These are phyloP conservation scores for Stegodyphus dumicola DNA, from an alignment of 1,140 invertebrate genomes.

Conservation along the genomic window DNA sequence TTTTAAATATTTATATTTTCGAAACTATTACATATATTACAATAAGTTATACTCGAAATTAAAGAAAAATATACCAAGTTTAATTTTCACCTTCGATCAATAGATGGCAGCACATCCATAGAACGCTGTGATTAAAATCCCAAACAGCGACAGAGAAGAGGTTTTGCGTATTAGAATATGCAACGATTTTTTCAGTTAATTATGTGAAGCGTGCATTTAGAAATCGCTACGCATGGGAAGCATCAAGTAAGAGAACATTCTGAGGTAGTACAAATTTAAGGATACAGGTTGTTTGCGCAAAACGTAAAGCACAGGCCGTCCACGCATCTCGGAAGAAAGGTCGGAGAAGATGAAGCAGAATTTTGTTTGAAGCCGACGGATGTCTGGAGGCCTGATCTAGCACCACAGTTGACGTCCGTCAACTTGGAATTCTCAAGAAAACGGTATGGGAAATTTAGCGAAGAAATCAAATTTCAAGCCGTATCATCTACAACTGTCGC, in stretches of 20 bases:
- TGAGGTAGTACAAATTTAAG: not conserved
- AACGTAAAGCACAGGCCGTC: not conserved
- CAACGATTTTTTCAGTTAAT: not conserved
- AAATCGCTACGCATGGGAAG: not conserved
- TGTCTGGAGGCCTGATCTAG: too few species aligned
- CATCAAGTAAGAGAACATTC: not conserved
- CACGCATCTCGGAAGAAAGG: not conserved
- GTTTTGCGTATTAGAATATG: not conserved
- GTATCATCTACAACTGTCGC: constrained; percentile 3
- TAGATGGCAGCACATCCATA: not conserved
- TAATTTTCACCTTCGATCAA: not conserved
- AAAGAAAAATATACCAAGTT: constrained; percentile 2
- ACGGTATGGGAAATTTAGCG: not conserved
- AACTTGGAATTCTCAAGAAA: not conserved
- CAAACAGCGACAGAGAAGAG: not conserved
- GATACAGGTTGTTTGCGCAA: not conserved
- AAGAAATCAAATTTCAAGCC: not conserved
- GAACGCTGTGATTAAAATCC: not conserved
- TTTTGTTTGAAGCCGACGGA: not conserved
- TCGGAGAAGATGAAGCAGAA: not conserved
- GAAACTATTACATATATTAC: too few species aligned
- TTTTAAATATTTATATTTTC: too few species aligned
- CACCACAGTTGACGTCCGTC: not conserved
- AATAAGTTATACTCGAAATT: not conserved
- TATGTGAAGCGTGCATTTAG: not conserved